Conservation (phyloP, 2,113 vertebrate genomes). For the Poecilia latipinna region DNA sequence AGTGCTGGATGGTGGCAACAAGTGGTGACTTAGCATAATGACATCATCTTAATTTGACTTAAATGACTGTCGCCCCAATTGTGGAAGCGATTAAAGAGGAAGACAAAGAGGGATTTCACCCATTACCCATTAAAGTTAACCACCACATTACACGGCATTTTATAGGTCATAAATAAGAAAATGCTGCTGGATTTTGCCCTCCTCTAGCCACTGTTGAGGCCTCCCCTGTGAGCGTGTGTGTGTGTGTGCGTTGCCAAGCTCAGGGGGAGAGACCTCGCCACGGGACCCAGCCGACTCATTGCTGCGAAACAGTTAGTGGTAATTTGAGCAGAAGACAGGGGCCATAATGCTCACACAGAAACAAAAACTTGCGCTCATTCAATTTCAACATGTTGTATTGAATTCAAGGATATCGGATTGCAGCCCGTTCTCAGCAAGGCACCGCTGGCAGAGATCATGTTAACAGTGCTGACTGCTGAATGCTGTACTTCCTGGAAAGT, state of each 20-base stretch:
- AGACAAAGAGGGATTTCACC: constrained; percentile 77
- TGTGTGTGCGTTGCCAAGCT: constrained; percentile 50
- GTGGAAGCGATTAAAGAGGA: constrained; percentile 77
- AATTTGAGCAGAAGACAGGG: constrained; percentile 12
- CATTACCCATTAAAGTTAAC: constrained; percentile 79
- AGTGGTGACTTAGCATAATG: constrained; percentile 65
- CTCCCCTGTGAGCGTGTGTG: constrained; percentile 46
- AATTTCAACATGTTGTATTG: constrained; percentile 40
- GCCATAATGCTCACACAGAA: constrained; percentile 23
- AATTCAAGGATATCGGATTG: constrained; percentile 52
- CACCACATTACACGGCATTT: constrained; percentile 77
- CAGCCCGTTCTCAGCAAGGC: constrained; percentile 33
- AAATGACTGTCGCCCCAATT: constrained; percentile 64
- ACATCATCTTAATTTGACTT: constrained; percentile 71
- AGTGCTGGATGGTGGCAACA: constrained; percentile 60
- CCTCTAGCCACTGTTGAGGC: constrained; percentile 61
- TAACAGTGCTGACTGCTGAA: constrained; percentile 42
- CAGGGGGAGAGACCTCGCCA: constrained; percentile 58
- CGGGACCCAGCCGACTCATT: constrained; percentile 43
- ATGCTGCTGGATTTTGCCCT: constrained; percentile 69
- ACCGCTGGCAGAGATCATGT: constrained; percentile 43
- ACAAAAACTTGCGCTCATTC: constrained; percentile 29
- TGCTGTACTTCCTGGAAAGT: constrained; percentile 68
- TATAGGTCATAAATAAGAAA: constrained; percentile 78
- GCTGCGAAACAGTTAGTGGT: constrained; percentile 25